Evolutionary conservation across 2,888 invertebrate species (phyloP), one percentile per base, ranked within the genome.

Genomic region (Empis stercorea): DNA sequence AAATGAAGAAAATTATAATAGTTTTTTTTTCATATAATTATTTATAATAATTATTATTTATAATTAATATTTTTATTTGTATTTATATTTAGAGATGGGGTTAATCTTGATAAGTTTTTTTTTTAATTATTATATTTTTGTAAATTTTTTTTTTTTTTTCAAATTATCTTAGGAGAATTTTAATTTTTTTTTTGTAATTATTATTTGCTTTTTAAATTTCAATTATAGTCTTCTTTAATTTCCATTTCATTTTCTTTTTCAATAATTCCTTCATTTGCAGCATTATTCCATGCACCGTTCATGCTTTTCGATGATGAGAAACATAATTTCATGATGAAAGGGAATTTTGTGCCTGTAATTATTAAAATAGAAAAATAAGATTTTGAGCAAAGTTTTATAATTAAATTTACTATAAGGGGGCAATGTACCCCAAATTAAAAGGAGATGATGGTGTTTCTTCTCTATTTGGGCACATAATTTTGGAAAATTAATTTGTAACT

Each of bases 291-390:
- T 74, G 66, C 78, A 70, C 68, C 82, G 73, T 70, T 70, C 68
- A 70, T 68, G 62, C 68, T 70, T 61, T 70, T 70, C 52, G 84
- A 80, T 51, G 92, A 91, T 16, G 95, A 95, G 78, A 96, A 97
- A 68, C 96, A 96, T 59, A 97, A 76, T 74, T 97, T 97, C 86
- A 97, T 88, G 62, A 95, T 89, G 76, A 94, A 97, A 57, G 97
- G 97, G 72, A 93, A 93, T 75, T 95, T 95, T 56, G 93, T 93
- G 70, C 86, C 93, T 92, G 76, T 13, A 40, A 40, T n/a, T n/a
- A 23, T 5, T 20, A 39, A 39, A 39, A 39, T 17, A 11, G 3
- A 16, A 36, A 37, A 37, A 16, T 16, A 37, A 17, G 11, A 13
- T 15, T 4, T 15, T 37, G 9, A n/a, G n/a, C n/a, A n/a, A n/a